phyloP scores from a whole-genome alignment of 2,797 vertebrate species.

The Borostomias antarcticus region DNA sequence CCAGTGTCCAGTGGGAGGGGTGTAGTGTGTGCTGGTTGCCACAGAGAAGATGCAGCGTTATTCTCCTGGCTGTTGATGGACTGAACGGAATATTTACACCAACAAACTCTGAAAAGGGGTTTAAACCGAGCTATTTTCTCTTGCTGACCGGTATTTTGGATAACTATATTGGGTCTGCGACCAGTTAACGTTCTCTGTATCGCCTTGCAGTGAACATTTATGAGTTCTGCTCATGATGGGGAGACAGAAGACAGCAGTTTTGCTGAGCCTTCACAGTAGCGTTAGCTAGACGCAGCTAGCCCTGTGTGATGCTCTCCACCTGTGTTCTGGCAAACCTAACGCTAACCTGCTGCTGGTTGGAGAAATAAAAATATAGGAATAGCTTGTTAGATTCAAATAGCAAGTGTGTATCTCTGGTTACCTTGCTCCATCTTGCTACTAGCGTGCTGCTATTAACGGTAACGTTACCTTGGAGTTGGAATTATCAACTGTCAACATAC shows the following conservation, averaged over 20 bases:
- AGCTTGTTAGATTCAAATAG: too few relatives aligned
- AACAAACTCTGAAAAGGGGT: not conserved
- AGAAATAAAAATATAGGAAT: too few relatives aligned
- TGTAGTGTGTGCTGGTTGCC: conserved; percentile 46
- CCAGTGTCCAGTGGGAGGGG: conserved; percentile 32
- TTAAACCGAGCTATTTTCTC: not conserved
- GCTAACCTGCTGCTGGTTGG: not conserved
- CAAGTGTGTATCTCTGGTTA: too few relatives aligned
- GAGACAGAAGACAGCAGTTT: not conserved
- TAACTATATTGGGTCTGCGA: not conserved
- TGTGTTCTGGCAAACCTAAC: not conserved
- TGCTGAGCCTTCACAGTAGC: not conserved
- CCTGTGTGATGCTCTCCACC: not conserved
- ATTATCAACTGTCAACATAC: not conserved
- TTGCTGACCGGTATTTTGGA: not conserved
- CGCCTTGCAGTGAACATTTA: not conserved
- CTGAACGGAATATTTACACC: conserved; percentile 38
- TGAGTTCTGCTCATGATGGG: not conserved
- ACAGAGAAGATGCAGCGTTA: conserved; percentile 60
- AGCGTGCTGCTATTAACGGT: too few relatives aligned
- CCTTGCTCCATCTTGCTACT: not conserved
- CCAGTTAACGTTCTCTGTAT: not conserved
- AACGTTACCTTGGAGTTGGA: not conserved
- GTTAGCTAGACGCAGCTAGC: not conserved
- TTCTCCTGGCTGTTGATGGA: conserved; percentile 38